These are phyloP conservation scores for Pemphigus obesinymphae DNA, from an alignment of 1,140 invertebrate species.

Conservation along the genomic window DNA sequence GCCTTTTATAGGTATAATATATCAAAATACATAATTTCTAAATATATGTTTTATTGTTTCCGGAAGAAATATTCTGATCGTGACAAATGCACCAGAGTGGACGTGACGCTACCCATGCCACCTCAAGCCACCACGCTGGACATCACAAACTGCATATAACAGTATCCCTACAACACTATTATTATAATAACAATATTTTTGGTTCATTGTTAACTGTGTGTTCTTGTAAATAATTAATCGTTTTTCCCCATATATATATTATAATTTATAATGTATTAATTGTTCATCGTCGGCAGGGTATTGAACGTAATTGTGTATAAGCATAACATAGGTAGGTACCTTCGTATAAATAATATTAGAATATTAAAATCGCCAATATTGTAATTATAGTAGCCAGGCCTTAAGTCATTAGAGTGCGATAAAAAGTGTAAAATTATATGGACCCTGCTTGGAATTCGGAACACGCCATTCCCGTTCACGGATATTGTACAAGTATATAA, in stretches of 20 bases:
- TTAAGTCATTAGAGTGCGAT: too few species aligned
- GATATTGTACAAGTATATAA: too few species aligned
- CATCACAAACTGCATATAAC: slow-evolving; percentile 18
- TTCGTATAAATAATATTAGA: too few species aligned
- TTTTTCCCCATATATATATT: background rate
- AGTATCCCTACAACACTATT: background rate
- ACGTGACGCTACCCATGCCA: slow-evolving; percentile 6
- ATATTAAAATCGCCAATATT: too few species aligned
- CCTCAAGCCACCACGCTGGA: slow-evolving; percentile 26
- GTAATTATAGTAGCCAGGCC: too few species aligned
- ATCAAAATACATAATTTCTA: background rate
- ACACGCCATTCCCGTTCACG: too few species aligned
- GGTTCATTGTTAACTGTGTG: background rate
- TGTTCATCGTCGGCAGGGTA: background rate
- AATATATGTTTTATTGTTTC: background rate
- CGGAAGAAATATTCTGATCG: background rate
- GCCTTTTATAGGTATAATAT: too few species aligned
- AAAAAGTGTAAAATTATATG: too few species aligned
- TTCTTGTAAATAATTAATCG: background rate
- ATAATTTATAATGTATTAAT: too few species aligned
- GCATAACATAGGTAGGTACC: too few species aligned
- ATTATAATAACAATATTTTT: background rate
- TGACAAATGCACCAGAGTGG: slow-evolving; percentile 26
- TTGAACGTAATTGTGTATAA: too few species aligned
- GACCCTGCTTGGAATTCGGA: too few species aligned